Base-by-base conservation (phyloP, 2,797 vertebrate genomes). In the Ibycter americanus region DNA sequence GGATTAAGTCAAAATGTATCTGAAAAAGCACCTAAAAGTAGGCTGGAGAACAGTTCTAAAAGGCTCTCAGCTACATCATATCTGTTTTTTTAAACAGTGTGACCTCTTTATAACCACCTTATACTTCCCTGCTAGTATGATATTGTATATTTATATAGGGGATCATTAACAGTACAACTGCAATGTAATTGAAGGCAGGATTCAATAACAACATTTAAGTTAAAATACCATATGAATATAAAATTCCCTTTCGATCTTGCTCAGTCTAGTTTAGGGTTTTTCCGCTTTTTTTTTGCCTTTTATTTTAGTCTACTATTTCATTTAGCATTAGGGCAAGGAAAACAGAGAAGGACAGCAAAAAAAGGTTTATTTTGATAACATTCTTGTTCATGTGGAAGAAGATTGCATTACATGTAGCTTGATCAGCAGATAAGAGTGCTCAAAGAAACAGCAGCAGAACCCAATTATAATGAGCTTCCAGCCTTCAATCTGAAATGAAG, bases 311-410 rank as follows among this genome's bases (percentile, higher is more conserved):
- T 87, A 36, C 23, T 90, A 56, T 93, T 96, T 94, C 95, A 90
- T 7, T 92, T 92, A n/a, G 22, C 38, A 67, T 63, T 36, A 51
- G 70, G 15, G 4, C 58, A 56, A 12, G 7, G 6, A 93, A 94
- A 81, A 19, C 19, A 49, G 79, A 13, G 44, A 61, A 51, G 34
- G 51, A 47, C 21, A 71, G 29, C 52, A 92, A 36, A 87, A 87
- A 74, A 56, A 91, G n/a, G 59, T 96, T 98, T 96, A 95, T 98
- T 96, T 96, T 94, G 79, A 90, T 88, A 97, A 81, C 36, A 67
- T 94, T 93, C 54, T 47, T 71, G 36, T 59, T 76, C 90, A 55
- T 85, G 78, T 93, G 82, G 71, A 89, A 71, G 36, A 73, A 89
- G 89, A 96, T 94, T 90, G 58, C 61, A 47, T 95, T 96, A 92